These are phyloP conservation scores for Eretmochelys imbricata DNA, from an alignment of 2,113 vertebrate genomes.

Conservation along the genomic window DNA sequence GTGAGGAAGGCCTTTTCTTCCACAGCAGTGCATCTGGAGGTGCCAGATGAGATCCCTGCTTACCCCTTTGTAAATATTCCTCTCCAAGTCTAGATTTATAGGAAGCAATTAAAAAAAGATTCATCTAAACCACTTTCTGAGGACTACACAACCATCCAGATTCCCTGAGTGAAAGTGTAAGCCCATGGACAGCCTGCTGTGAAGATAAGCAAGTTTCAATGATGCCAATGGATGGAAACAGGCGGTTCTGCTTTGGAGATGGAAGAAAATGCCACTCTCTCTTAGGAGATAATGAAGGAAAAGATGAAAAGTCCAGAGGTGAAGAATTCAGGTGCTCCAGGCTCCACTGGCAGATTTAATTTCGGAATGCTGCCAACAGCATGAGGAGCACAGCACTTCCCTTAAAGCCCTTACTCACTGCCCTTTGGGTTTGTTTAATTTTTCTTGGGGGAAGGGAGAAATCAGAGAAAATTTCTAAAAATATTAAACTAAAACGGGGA, in stretches of 20 bases:
- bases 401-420: neutral
- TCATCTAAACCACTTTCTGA: neutral
- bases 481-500: neutral
- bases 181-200: neutral
- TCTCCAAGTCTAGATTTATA: neutral
- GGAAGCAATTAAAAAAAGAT: neutral
- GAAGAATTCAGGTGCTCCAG: neutral
- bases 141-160: neutral
- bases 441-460: neutral
- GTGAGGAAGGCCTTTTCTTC: neutral
- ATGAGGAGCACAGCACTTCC: neutral
- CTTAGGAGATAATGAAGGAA: neutral
- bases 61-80: neutral
- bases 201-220: neutral
- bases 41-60: neutral
- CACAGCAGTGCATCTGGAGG: neutral
- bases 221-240: neutral
- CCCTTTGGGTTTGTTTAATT: neutral
- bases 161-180: neutral
- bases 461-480: neutral
- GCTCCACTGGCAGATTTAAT: neutral
- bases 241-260: neutral
- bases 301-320: neutral
- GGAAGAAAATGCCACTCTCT: neutral
- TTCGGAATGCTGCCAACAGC: neutral